Percentiles rank a stretch among this genome's conserved stretches.
phyloP scores from a whole-genome alignment of 2,888 invertebrate species.

The Ennomos fuscantarius region DNA sequence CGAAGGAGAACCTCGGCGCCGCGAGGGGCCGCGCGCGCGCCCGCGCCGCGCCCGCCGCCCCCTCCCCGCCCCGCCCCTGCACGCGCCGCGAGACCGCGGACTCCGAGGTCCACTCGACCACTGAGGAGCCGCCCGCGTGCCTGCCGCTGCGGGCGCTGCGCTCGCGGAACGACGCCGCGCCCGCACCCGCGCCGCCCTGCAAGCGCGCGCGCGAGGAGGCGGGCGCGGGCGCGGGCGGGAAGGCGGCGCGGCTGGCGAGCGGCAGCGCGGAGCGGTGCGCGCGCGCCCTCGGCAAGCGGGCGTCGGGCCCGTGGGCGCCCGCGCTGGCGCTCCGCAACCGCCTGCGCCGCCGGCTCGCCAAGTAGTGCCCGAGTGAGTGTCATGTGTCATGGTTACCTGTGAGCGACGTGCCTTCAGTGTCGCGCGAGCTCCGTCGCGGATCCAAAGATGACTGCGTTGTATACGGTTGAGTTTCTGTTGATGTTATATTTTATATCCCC shows the following conservation, averaged over 20 bases:
- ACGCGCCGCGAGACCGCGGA: slow-evolving; percentile 49
- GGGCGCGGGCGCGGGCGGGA: slow-evolving; percentile 38
- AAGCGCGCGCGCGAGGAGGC: slow-evolving; percentile 46
- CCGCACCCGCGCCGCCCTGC: slow-evolving; percentile 34
- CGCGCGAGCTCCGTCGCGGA: slow-evolving; percentile 55
- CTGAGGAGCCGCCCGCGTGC: slow-evolving; percentile 38
- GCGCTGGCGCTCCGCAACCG: slow-evolving; percentile 75
- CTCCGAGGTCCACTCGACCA: slow-evolving; percentile 43
- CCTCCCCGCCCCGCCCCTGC: slow-evolving; percentile 40
- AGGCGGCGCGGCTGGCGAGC: slow-evolving; percentile 39
- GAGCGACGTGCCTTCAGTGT: slow-evolving; percentile 49
- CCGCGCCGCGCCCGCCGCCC: slow-evolving; percentile 45
- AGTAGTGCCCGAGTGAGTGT: slow-evolving; percentile 53
- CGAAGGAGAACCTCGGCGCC: slow-evolving; percentile 35
- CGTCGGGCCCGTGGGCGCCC: slow-evolving; percentile 71
- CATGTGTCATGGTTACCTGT: slow-evolving; percentile 5
- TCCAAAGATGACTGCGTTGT: slow-evolving; percentile 77
- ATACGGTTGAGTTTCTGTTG: slow-evolving; percentile 70
- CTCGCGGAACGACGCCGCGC: slow-evolving; percentile 55
- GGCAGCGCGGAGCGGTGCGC: slow-evolving; percentile 50
- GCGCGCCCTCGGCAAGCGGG: slow-evolving; percentile 60
- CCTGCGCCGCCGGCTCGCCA: slow-evolving; percentile 72
- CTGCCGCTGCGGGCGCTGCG: slow-evolving; percentile 55
- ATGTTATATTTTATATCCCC: slow-evolving; percentile 39
- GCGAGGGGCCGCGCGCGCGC: slow-evolving; percentile 42